Conservation (phyloP, 2,888 invertebrate genomes). For the Epiblema foenella region DNA sequence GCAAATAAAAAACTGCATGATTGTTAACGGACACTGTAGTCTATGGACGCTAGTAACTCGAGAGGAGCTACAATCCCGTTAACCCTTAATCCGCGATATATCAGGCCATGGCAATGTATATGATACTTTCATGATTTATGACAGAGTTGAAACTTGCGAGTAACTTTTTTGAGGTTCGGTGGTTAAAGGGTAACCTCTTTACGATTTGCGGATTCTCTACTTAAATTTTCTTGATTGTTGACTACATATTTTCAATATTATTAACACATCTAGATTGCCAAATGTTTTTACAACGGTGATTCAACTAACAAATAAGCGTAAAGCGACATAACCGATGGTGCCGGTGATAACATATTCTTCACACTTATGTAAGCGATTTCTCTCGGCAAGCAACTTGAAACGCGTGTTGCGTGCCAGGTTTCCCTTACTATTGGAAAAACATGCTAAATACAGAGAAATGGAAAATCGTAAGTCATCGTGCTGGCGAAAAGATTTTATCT, state of each 20-base stretch:
- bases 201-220: too few relatives aligned
- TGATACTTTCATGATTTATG: background rate
- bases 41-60: background rate
- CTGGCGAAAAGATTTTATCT: slow-evolving; percentile 20
- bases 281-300: background rate
- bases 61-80: background rate
- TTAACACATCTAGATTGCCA: too few relatives aligned
- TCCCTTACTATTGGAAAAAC: slow-evolving; percentile 21
- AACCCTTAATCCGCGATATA: too few relatives aligned
- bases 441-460: slow-evolving; percentile 36
- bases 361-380: slow-evolving; percentile 43
- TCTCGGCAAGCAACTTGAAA: slow-evolving; percentile 9
- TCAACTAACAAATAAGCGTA: slow-evolving; percentile 9
- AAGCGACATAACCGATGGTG: slow-evolving; percentile 26
- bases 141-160: too few relatives aligned
- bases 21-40: background rate
- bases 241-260: background rate
- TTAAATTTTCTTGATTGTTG: too few relatives aligned
- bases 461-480: slow-evolving; percentile 14
- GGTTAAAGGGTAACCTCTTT: too few relatives aligned
- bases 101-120: too few relatives aligned
- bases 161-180: too few relatives aligned
- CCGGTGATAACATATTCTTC: slow-evolving; percentile 33
- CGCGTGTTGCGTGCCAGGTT: slow-evolving; percentile 37
- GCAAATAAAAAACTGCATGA: background rate